Base-by-base conservation (phyloP, 2,113 vertebrate genomes). In the Myotis lucifugus region DNA sequence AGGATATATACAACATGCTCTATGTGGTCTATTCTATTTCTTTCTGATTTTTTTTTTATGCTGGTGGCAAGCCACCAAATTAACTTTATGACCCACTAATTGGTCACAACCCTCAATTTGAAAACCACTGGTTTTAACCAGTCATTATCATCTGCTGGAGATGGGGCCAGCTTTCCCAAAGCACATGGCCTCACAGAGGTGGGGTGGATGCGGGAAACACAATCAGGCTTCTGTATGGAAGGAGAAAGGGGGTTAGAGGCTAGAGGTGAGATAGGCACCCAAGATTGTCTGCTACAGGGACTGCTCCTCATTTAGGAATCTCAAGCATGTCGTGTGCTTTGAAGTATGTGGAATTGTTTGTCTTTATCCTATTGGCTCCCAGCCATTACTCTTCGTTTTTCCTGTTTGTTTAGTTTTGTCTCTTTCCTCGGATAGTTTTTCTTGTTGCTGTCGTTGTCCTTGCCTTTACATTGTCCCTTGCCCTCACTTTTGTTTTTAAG, bases 31-130 rank as follows among this genome's bases (percentile, higher is more conserved):
- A 5, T 82, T 81, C 66, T 91, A 1, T 87, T 85, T 81, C n/a
- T 85, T 91, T 93, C 13, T 91, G 40, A 82, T 78, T 42, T 79
- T 82, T 61, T 64, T 64, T 32, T 74, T 86, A 40, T 92, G 29
- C 48, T 50, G 14, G 25, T 81, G 40, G 83, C 56, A 94, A 87
- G 50, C 84, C 64, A 90, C 37, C 56, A 48, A 64, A 90, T 82
- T 91, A 79, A 74, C 67, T 91, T 96, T 88, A 74, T 88, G 67
- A 54, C 74, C 56, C 25, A 54, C 50, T 76, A 66, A 83, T 95
- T 87, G 52, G 21, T 72, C 61, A 84, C 27, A 96, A 66, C 73
- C 23, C 19, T 85, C 77, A 91, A 46, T 85, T 86, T 86, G 67
- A 94, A 90, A 90, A 83, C 81, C 78, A 73, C 12, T 66, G 4